phyloP scores from a whole-genome alignment of 2,113 vertebrate species.

The Cnemophilus loriae region DNA sequence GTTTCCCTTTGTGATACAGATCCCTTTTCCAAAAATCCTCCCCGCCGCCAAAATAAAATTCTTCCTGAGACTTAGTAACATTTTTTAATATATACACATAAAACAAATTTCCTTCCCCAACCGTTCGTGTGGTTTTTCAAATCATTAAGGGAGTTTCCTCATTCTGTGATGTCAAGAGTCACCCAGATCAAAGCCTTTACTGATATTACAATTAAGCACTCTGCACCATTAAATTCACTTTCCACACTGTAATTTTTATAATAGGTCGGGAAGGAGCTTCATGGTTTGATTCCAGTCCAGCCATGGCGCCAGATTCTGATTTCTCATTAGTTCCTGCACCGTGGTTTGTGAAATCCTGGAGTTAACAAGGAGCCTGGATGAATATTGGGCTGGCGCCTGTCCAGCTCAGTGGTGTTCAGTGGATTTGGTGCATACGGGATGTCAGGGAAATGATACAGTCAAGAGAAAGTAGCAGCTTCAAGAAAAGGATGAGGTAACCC shows the following conservation, averaged over 20 bases:
- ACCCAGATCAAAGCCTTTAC: constrained; percentile 72
- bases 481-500: background rate
- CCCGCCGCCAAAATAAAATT: background rate
- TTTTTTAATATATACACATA: constrained; percentile 37
- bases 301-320: constrained; percentile 73
- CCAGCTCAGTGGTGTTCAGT: constrained; percentile 72
- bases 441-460: background rate
- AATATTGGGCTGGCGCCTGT: constrained; percentile 73
- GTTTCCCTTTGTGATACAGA: background rate
- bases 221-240: constrained; percentile 77
- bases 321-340: constrained; percentile 81
- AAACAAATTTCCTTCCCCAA: constrained; percentile 54
- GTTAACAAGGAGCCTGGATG: constrained; percentile 78
- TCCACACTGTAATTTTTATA: constrained; percentile 83
- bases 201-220: constrained; percentile 77
- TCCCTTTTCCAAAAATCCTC: background rate
- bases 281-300: constrained; percentile 67
- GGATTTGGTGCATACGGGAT: background rate
- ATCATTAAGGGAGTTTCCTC: constrained; percentile 63
- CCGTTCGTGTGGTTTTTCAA: constrained; percentile 25
- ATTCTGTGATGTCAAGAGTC: constrained; percentile 62
- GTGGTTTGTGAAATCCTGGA: constrained; percentile 70
- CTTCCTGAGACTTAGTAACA: constrained; percentile 20
- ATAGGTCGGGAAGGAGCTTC: constrained; percentile 76
- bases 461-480: background rate